Percentiles rank a stretch among this genome's conserved stretches.
Evolutionary conservation across 2,888 invertebrate genomes (phyloP).

Genomic region (Deroplatys truncata): DNA sequence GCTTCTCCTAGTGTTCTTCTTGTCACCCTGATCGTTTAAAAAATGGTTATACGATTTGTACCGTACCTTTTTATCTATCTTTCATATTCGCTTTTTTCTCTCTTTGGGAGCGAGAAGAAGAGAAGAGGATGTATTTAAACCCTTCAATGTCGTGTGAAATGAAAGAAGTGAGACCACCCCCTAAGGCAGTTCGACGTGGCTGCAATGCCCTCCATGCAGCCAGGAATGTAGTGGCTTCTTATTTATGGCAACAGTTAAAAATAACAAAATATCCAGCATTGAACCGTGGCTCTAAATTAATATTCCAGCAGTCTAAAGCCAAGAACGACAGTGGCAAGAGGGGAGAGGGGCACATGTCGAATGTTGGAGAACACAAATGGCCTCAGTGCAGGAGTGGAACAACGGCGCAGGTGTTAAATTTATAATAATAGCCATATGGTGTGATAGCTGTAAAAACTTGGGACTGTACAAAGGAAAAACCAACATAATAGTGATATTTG

Average conservation of each 20-base stretch:
- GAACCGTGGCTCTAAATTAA: not conserved
- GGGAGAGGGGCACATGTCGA: not conserved
- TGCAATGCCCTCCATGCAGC: not conserved
- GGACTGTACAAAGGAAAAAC: too few relatives aligned
- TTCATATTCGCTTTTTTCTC: not conserved
- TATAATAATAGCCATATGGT: not conserved
- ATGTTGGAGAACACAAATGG: not conserved
- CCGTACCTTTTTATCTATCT: not conserved
- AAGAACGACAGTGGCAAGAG: not conserved
- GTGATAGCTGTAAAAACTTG: too few relatives aligned
- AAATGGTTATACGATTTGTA: conserved; percentile 9
- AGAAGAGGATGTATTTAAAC: not conserved
- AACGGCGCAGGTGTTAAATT: not conserved
- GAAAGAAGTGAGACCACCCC: conserved; percentile 5
- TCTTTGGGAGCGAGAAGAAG: not conserved
- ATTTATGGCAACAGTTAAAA: conserved; percentile 13
- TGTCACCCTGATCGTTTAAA: conserved; percentile 3
- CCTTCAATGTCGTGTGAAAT: conserved; percentile 15
- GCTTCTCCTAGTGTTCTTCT: not conserved
- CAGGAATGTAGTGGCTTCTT: not conserved
- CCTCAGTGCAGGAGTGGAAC: not conserved
- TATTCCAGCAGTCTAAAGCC: not conserved
- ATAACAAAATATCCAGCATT: conserved; percentile 9
- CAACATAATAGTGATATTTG: too few relatives aligned
- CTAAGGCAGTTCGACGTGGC: not conserved